A percentile compares a stretch with the other conserved stretches of the same genome.
phyloP scores from a whole-genome alignment of 2,113 vertebrate genomes.

The Sinocyclocheilus grahami region DNA sequence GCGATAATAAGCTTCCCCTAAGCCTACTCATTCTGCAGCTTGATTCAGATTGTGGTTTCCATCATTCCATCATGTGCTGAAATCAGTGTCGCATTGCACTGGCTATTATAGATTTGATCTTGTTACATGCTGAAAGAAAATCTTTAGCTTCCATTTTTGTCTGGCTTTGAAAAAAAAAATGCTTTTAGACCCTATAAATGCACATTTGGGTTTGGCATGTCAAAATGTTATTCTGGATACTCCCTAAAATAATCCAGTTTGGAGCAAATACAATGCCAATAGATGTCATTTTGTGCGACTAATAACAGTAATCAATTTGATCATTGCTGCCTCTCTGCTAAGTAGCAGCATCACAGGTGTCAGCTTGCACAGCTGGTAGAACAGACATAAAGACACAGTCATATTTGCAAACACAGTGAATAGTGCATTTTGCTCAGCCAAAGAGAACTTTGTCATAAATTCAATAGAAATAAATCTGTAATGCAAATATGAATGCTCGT shows the following conservation, averaged over 20 bases:
- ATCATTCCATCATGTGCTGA: conserved; percentile 9
- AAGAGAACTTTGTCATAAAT: not conserved
- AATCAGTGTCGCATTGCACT: not conserved
- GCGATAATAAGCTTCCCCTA: conserved; percentile 12
- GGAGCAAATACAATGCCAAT: conserved; percentile 22
- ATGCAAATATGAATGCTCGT: not conserved
- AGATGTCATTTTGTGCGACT: conserved; percentile 23
- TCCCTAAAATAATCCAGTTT: conserved; percentile 5
- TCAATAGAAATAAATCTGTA: not conserved
- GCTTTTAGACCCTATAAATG: conserved; percentile 29
- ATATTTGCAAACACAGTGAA: conserved; percentile 29
- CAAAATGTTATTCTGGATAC: conserved; percentile 25
- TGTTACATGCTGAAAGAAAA: conserved; percentile 11
- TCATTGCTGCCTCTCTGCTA: not conserved
- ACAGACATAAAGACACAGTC: not conserved
- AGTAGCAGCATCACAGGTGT: conserved; percentile 36
- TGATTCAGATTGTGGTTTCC: conserved; percentile 14
- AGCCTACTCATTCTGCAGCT: not conserved
- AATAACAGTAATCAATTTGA: conserved; percentile 56
- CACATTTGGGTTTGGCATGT: conserved; percentile 1
- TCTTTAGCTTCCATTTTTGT: not conserved
- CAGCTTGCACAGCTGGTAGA: conserved; percentile 27
- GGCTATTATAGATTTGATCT: not conserved
- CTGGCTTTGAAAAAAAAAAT: not conserved
- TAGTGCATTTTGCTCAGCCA: not conserved